Conservation (phyloP, 2,888 invertebrate species). For the Aphodius sticticus region DNA sequence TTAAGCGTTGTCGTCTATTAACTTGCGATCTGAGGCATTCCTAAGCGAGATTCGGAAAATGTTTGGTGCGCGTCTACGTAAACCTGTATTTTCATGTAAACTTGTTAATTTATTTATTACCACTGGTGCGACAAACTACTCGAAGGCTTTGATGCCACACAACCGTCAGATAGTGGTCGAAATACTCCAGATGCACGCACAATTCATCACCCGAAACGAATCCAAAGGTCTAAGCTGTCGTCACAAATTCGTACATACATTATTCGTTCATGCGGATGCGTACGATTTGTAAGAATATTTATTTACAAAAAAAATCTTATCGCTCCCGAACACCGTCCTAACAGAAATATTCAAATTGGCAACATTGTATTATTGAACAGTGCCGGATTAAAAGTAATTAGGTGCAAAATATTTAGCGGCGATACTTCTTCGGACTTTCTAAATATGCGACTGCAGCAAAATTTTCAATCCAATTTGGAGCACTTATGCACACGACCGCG, state of each 20-base stretch:
- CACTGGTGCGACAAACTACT: conserved; percentile 37
- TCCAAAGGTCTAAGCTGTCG: conserved; percentile 39
- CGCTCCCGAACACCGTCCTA: conserved; percentile 16
- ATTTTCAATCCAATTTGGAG: neutral
- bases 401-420: neutral
- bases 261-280: conserved; percentile 29
- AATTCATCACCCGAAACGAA: conserved; percentile 28
- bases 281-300: conserved; percentile 11
- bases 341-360: conserved; percentile 29
- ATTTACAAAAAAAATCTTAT: conserved; percentile 28
- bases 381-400: conserved; percentile 29
- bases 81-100: conserved; percentile 41
- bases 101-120: conserved; percentile 40
- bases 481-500: neutral
- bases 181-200: conserved; percentile 31
- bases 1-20: conserved; percentile 11
- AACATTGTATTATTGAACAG: conserved; percentile 31
- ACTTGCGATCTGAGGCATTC: conserved; percentile 24
- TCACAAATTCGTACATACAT: conserved; percentile 32
- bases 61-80: conserved; percentile 29
- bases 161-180: conserved; percentile 39
- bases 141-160: conserved; percentile 41
- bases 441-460: neutral
- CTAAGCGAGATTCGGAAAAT: conserved; percentile 13
- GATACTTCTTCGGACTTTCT: neutral